Base-by-base conservation (phyloP, 2,888 invertebrate genomes). In the Callinectes sapidus region DNA sequence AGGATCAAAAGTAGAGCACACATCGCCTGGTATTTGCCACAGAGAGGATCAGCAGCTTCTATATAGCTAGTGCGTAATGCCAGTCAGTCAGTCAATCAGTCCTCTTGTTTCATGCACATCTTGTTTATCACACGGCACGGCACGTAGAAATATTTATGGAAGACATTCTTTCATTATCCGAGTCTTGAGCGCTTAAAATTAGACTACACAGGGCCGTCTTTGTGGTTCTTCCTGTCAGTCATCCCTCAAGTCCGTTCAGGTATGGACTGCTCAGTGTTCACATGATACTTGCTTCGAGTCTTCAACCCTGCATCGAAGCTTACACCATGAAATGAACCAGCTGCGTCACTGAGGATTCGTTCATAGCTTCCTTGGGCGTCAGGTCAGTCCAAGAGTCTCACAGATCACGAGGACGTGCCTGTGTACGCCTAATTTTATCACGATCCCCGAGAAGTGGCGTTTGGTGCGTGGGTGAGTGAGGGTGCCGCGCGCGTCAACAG, bases 1-100 rank as follows among this genome's bases (percentile, higher is more conserved):
- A 81, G 81, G 81, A 81, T 81, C 81, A 35, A 32, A 81, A 81
- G 81, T 81, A 81, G 81, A 81, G 81, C 81, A 81, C 81, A 81
- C 35, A 18, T 81, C 81, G 81, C 81, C 81, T 81, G 81, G 35
- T 81, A 35, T 32, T 81, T 35, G 81, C 81, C 81, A 81, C 81
- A 81, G 6, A 81, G 81, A 81, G 35, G 81, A 18, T 32, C 81
- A 81, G 81, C 81, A 81, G 81, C 81, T 81, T 81, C 81, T 81
- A 81, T 81, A 81, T 32, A 81, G 81, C 32, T 81, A 81, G 81
- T 81, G 81, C 81, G 35, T 81, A 81, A 32, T 35, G 81, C 81
- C 81, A 81, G 81, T 35, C 81, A 81, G 61, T 23, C 61, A 61
- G 61, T 61, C 61, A 39, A 18, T 35, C 81, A 81, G 81, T 81